phyloP scores from a whole-genome alignment of 2,888 invertebrate species.

The Limenitis arthemis region DNA sequence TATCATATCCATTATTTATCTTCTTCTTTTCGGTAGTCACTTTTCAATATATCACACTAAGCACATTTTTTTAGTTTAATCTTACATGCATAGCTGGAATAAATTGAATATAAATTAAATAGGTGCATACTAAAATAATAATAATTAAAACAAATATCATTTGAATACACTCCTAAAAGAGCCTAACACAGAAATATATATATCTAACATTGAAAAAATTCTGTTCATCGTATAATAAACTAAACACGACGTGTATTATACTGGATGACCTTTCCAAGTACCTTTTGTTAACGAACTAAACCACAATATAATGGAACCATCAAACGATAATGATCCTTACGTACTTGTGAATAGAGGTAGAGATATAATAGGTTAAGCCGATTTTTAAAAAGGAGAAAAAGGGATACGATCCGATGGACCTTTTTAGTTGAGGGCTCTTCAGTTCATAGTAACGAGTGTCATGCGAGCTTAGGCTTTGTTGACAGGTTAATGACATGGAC shows the following conservation, averaged over 20 bases:
- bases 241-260: constrained; percentile 7
- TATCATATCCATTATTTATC: no score
- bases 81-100: no score
- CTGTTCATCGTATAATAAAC: constrained; percentile 2
- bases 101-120: no score
- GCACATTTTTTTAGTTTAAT: no score
- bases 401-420: constrained; percentile 28
- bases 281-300: constrained; percentile 20
- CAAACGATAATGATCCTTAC: constrained; percentile 7
- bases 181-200: no score
- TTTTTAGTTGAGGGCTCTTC: constrained; percentile 29
- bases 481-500: constrained; percentile 24
- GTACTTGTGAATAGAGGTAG: neutral
- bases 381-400: constrained; percentile 12
- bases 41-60: no score
- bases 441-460: constrained; percentile 29
- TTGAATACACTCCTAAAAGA: no score
- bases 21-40: no score
- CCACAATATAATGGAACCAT: constrained; percentile 15
- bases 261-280: constrained; percentile 11
- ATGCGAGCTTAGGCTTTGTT: constrained; percentile 11
- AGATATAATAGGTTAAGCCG: neutral
- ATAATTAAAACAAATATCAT: no score
- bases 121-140: no score
- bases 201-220: neutral